Percentiles rank a stretch among this genome's conserved stretches.
These are phyloP conservation scores for Pygoscelis adeliae DNA, from an alignment of 2,113 vertebrate genomes.

Conservation along the genomic window DNA sequence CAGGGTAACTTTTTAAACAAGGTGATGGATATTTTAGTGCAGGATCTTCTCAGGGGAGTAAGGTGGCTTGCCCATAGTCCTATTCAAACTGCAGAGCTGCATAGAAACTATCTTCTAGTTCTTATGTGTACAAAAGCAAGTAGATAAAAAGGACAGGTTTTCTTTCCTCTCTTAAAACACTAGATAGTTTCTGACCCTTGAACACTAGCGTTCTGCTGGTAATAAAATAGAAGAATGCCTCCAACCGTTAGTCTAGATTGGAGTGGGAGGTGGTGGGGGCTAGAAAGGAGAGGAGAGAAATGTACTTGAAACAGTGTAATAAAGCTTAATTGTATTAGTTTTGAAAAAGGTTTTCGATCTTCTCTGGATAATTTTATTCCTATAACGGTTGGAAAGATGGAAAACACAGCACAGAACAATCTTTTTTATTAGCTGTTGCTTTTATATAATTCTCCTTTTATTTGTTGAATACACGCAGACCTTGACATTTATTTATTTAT, in stretches of 20 bases:
- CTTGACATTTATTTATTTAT: slow-evolving; percentile 70
- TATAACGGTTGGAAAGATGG: slow-evolving; percentile 69
- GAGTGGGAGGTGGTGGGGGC: slow-evolving; percentile 15
- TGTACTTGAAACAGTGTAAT: slow-evolving; percentile 66
- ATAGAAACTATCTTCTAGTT: background rate
- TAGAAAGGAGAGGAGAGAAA: slow-evolving; percentile 43
- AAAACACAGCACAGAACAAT: slow-evolving; percentile 60
- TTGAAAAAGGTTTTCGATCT: slow-evolving; percentile 72
- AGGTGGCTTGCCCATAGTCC: background rate
- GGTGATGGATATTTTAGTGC: background rate
- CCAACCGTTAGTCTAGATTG: slow-evolving; percentile 4
- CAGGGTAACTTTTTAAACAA: background rate
- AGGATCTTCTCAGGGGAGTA: background rate
- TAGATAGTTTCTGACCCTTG: slow-evolving; percentile 60
- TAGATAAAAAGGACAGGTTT: slow-evolving; percentile 21
- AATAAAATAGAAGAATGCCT: slow-evolving; percentile 53
- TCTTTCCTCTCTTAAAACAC: slow-evolving; percentile 30
- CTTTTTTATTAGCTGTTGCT: slow-evolving; percentile 76
- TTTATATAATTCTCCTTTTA: slow-evolving; percentile 73
- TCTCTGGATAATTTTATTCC: slow-evolving; percentile 74
- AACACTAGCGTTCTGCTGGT: slow-evolving; percentile 50
- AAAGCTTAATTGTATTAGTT: slow-evolving; percentile 77
- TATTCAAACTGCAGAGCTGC: background rate
- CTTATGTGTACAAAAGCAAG: background rate
- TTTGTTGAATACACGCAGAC: slow-evolving; percentile 68